phyloP scores from a whole-genome alignment of 2,113 vertebrate genomes.

The Butorides virescens region DNA sequence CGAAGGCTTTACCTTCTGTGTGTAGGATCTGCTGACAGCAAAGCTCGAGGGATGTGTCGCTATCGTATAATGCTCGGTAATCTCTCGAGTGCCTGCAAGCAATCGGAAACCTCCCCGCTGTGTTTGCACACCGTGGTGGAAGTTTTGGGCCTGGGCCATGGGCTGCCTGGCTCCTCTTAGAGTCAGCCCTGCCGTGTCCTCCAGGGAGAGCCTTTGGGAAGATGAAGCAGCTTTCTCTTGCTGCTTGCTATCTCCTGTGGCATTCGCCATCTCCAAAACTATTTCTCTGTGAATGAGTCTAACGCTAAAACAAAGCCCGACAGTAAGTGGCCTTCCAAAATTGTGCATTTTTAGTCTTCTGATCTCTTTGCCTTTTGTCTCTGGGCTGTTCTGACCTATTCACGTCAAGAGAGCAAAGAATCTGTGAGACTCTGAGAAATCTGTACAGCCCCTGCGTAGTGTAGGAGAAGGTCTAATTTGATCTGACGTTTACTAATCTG shows the following conservation, averaged over 20 bases:
- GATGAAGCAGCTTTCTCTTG: background rate
- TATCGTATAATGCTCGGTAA: fast-evolving
- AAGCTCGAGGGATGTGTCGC: background rate
- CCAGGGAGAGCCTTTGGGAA: background rate
- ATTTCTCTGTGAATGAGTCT: background rate
- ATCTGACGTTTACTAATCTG: slow-evolving; percentile 41
- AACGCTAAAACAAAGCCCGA: background rate
- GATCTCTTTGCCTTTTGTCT: background rate
- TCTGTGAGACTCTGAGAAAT: slow-evolving; percentile 7
- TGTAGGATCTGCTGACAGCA: background rate
- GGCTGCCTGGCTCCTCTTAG: background rate
- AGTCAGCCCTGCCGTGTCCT: background rate
- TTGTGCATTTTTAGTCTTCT: background rate
- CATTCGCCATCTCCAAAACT: background rate
- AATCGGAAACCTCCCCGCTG: background rate
- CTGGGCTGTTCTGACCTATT: slow-evolving; percentile 10
- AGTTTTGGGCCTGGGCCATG: fast-evolving
- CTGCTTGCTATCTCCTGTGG: background rate
- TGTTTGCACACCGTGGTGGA: background rate
- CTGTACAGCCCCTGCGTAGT: background rate
- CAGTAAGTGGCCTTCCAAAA: background rate
- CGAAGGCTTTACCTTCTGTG: background rate
- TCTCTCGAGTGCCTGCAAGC: background rate
- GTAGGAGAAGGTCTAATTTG: background rate
- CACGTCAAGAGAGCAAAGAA: slow-evolving; percentile 24